Evolutionary conservation across 2,797 vertebrate genomes (phyloP).

Genomic region (Philypnodon macrostomus): DNA sequence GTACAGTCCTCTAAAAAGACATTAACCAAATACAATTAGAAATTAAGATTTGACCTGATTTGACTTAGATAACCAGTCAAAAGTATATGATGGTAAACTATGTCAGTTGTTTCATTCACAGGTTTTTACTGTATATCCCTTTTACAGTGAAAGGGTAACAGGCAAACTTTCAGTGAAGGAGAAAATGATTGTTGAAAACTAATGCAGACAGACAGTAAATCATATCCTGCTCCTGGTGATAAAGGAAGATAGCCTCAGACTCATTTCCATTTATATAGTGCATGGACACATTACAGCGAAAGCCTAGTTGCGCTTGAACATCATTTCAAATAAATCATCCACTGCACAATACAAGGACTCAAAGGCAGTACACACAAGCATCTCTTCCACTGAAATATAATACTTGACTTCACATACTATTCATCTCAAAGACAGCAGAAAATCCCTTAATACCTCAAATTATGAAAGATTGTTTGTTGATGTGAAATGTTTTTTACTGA

Average conservation of each 20-base stretch:
- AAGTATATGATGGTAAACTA: not conserved
- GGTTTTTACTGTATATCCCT: constrained; percentile 17
- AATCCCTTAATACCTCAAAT: constrained; percentile 24
- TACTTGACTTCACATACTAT: constrained; percentile 40
- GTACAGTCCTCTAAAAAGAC: too few species aligned
- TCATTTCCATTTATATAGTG: constrained; percentile 76
- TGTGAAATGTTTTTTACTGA: constrained; percentile 11
- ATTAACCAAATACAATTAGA: too few species aligned
- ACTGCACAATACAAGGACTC: constrained; percentile 43
- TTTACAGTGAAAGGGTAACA: constrained; percentile 33
- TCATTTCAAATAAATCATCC: constrained; percentile 65
- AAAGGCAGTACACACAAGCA: constrained; percentile 42
- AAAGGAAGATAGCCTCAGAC: constrained; percentile 57
- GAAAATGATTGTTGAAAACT: constrained; percentile 43
- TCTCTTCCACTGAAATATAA: constrained; percentile 50
- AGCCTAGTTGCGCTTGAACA: constrained; percentile 57
- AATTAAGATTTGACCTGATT: too few species aligned
- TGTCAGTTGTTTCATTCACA: constrained; percentile 2
- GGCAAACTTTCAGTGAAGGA: constrained; percentile 39
- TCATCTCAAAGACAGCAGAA: constrained; percentile 42
- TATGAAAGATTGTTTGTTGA: constrained; percentile 8
- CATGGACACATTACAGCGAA: constrained; percentile 57
- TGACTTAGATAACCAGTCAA: too few species aligned
- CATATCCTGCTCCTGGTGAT: constrained; percentile 54
- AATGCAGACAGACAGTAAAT: constrained; percentile 59